Conservation (phyloP, 2,797 vertebrate species). For the Borostomias antarcticus region DNA sequence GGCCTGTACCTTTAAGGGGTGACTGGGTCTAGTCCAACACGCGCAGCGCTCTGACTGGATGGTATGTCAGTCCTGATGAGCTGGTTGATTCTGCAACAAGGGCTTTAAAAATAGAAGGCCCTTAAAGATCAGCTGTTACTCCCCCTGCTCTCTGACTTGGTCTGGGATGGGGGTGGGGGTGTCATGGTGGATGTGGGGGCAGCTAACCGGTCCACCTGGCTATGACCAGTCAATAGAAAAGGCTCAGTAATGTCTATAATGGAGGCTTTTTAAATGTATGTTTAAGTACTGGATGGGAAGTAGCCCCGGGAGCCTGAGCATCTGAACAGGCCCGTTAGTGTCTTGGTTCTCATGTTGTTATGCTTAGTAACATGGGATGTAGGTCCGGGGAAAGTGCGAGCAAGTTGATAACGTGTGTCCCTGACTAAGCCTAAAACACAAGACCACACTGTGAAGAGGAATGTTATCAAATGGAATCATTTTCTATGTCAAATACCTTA, state of each 20-base stretch:
- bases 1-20: conserved; percentile 56
- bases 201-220: conserved; percentile 24
- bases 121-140: conserved; percentile 77
- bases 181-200: conserved; percentile 12
- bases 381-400: too few species aligned
- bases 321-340: background rate
- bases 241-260: background rate
- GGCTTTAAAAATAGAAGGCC: conserved; percentile 78
- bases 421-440: background rate
- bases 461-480: background rate
- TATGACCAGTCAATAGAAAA: conserved; percentile 1
- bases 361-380: background rate
- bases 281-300: background rate
- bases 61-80: conserved; percentile 70
- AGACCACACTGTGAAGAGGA: background rate
- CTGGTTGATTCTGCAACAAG: conserved; percentile 65
- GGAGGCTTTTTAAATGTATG: background rate
- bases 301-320: background rate
- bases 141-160: conserved; percentile 53
- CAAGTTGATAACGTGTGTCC: too few species aligned
- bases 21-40: conserved; percentile 44
- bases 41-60: conserved; percentile 53
- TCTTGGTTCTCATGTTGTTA: background rate
- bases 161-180: conserved; percentile 35
- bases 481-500: background rate